Evolutionary conservation across 2,888 invertebrate species (phyloP).

Genomic region (Pantelozetes paolii): DNA sequence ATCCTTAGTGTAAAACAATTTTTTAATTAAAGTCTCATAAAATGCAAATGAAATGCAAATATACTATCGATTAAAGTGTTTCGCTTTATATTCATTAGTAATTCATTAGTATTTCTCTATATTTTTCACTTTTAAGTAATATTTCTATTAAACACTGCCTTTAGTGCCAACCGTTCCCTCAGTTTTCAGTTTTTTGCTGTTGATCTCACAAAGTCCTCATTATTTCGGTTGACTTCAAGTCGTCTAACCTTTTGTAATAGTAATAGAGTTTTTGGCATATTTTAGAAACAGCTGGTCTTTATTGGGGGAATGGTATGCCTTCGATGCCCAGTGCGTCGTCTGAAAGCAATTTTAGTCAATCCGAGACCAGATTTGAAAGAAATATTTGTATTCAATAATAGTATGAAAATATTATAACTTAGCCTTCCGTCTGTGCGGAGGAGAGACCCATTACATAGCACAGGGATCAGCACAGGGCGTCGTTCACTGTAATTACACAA

Average conservation of each 20-base stretch:
- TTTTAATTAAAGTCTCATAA: constrained; percentile 3
- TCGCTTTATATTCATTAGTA: constrained; percentile 2
- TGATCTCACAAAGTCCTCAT: constrained; percentile 9
- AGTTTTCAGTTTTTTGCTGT: no score
- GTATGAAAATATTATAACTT: not conserved
- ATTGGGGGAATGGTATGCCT: not conserved
- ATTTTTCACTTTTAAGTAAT: not conserved
- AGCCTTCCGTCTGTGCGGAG: constrained; percentile 8
- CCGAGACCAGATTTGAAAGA: not conserved
- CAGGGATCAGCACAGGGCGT: not conserved
- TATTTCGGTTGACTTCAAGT: constrained; percentile 9
- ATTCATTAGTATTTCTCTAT: not conserved
- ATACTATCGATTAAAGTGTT: not conserved
- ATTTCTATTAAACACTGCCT: no score
- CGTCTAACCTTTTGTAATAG: not conserved
- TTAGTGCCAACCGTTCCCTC: not conserved
- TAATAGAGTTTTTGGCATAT: not conserved
- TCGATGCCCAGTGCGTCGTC: not conserved
- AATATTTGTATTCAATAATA: not conserved
- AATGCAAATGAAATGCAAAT: not conserved
- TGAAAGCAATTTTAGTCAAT: not conserved
- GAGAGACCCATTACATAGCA: not conserved
- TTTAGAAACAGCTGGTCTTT: constrained; percentile 31
- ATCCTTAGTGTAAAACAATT: not conserved
- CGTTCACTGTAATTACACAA: not conserved